Conservation (phyloP, 2,888 invertebrate genomes). For the Lycocerus yunnanus region DNA sequence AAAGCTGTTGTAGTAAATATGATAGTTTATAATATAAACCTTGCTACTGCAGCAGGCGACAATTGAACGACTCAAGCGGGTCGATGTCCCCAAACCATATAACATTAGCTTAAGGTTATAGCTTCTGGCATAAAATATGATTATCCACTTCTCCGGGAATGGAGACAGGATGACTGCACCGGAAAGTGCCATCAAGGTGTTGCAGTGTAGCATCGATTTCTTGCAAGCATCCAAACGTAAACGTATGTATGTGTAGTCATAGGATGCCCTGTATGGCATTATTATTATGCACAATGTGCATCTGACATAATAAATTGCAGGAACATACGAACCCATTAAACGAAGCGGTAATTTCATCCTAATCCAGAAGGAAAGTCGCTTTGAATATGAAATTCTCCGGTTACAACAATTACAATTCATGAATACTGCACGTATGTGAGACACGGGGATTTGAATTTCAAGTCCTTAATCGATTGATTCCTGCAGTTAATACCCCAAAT, state of each 20-base stretch:
- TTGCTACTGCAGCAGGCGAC: background rate
- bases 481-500: background rate
- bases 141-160: background rate
- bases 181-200: background rate
- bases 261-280: background rate
- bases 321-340: background rate
- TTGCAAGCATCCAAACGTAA: too few species aligned
- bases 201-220: background rate
- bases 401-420: background rate
- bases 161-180: background rate
- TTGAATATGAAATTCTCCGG: background rate
- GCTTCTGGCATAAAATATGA: background rate
- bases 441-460: background rate
- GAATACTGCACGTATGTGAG: background rate
- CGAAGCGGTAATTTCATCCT: background rate
- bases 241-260: too few species aligned
- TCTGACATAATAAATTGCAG: background rate
- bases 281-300: background rate
- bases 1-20: too few species aligned
- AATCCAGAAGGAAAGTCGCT: background rate
- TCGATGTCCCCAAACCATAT: background rate
- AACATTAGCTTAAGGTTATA: background rate
- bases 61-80: background rate
- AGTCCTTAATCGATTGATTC: background rate
- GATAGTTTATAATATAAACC: too few species aligned